These are phyloP conservation scores for Phaenicophaeus curvirostris DNA, from an alignment of 2,797 vertebrate genomes.

Conservation along the genomic window DNA sequence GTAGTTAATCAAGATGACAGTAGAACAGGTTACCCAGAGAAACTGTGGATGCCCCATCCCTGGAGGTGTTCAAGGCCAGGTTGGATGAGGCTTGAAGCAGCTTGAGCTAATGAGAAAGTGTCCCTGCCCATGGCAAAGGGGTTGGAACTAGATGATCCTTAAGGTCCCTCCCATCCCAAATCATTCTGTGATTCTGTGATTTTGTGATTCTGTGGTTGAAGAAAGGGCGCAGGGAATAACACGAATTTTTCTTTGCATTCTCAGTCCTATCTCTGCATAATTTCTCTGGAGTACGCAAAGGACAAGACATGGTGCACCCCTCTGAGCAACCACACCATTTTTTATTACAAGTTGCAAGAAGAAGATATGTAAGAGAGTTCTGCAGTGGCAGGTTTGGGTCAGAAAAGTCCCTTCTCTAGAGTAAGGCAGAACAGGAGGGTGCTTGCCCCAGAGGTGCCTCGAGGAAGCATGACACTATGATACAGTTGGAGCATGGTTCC, in stretches of 20 bases:
- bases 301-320: not conserved
- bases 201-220: not conserved
- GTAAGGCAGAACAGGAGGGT: not conserved
- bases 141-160: not conserved
- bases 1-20: not conserved
- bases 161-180: not conserved
- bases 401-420: not conserved
- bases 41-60: not conserved
- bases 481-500: fast-evolving
- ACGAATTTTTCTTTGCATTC: not conserved
- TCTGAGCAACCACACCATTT: not conserved
- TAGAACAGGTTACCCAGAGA: not conserved
- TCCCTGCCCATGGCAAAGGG: not conserved
- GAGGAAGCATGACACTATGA: fast-evolving
- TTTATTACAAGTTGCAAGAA: not conserved
- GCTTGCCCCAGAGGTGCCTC: not conserved
- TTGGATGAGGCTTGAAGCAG: not conserved
- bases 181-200: not conserved
- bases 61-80: not conserved
- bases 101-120: not conserved
- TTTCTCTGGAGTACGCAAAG: not conserved
- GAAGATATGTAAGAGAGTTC: not conserved
- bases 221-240: not conserved
- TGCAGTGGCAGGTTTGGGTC: not conserved
- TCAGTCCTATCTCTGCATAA: not conserved